Percentiles rank a stretch among this genome's conserved stretches.
Conservation (phyloP, 1,140 invertebrate genomes). For the Liolophura sinensis region DNA sequence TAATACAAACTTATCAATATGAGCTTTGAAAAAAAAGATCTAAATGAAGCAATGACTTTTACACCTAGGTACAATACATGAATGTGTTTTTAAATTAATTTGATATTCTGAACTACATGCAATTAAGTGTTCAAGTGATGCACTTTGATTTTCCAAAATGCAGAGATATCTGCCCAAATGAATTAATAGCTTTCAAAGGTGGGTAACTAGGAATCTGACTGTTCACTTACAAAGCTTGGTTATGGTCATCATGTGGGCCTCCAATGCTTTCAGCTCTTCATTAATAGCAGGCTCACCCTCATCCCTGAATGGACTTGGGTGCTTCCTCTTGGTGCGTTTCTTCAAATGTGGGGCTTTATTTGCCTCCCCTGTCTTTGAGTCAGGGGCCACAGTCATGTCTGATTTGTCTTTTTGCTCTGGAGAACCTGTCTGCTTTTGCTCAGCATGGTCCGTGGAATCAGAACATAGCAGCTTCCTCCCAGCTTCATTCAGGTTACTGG, state of each 20-base stretch:
- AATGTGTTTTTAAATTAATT: no score
- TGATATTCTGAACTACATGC: no score
- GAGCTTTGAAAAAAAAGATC: background rate
- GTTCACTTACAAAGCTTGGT: constrained; percentile 50
- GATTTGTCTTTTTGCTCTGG: constrained; percentile 37
- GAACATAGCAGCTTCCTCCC: constrained; percentile 41
- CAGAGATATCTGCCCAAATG: no score
- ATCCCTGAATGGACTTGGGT: constrained; percentile 11
- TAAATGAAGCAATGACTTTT: background rate
- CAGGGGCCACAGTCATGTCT: constrained; percentile 15
- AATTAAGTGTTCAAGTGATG: no score
- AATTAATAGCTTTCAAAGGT: no score
- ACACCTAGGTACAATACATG: no score
- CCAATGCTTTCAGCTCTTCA: constrained; percentile 55
- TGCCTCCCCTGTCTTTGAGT: constrained; percentile 17
- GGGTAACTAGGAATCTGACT: background rate
- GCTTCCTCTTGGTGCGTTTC: background rate
- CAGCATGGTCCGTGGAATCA: constrained; percentile 28
- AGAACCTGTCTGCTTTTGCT: constrained; percentile 23
- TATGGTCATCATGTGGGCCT: constrained; percentile 50
- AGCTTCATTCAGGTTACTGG: constrained; percentile 49
- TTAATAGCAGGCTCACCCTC: constrained; percentile 38
- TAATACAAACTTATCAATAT: background rate
- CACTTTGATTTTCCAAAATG: no score
- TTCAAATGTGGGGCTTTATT: background rate